Evolutionary conservation across 2,797 vertebrate species (phyloP).

Genomic region (Mallotus villosus): DNA sequence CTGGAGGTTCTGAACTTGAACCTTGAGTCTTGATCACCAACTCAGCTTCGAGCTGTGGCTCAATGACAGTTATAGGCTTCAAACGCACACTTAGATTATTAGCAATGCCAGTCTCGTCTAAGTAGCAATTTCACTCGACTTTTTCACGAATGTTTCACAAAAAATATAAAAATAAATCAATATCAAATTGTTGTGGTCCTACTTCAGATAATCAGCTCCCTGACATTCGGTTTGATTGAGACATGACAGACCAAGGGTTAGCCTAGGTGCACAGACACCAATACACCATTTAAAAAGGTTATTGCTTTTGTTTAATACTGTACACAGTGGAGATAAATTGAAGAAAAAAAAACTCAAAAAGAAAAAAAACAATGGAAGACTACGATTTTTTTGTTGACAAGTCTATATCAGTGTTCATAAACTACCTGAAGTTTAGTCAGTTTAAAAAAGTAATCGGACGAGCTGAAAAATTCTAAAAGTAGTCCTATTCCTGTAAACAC

Average conservation of each 20-base stretch:
- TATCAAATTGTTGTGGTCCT: slow-evolving; percentile 67
- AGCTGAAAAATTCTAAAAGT: slow-evolving; percentile 81
- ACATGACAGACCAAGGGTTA: slow-evolving; percentile 63
- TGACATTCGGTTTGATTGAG: slow-evolving; percentile 71
- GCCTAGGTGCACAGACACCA: slow-evolving; percentile 65
- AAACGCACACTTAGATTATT: slow-evolving; percentile 44
- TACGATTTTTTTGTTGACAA: slow-evolving; percentile 68
- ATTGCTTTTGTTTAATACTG: slow-evolving; percentile 76
- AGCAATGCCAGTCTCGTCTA: slow-evolving; percentile 52
- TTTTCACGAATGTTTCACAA: slow-evolving; percentile 59
- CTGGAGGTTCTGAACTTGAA: slow-evolving; percentile 62
- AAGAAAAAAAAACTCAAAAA: slow-evolving; percentile 12
- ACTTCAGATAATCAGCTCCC: slow-evolving; percentile 69
- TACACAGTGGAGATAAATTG: slow-evolving; percentile 80
- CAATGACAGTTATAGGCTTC: slow-evolving; percentile 51
- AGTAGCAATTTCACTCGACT: slow-evolving; percentile 58
- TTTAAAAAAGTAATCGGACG: slow-evolving; percentile 73
- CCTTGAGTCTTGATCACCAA: no score
- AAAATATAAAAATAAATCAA: slow-evolving; percentile 58
- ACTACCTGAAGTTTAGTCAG: slow-evolving; percentile 83
- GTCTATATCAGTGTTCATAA: slow-evolving; percentile 84
- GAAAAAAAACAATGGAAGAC: slow-evolving; percentile 81
- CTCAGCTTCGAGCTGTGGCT: background rate
- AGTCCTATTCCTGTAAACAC: slow-evolving; percentile 82
- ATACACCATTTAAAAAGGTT: slow-evolving; percentile 74